Evolutionary conservation across 1,140 invertebrate genomes (phyloP).

Genomic region (Acromyrmex charruanus): DNA sequence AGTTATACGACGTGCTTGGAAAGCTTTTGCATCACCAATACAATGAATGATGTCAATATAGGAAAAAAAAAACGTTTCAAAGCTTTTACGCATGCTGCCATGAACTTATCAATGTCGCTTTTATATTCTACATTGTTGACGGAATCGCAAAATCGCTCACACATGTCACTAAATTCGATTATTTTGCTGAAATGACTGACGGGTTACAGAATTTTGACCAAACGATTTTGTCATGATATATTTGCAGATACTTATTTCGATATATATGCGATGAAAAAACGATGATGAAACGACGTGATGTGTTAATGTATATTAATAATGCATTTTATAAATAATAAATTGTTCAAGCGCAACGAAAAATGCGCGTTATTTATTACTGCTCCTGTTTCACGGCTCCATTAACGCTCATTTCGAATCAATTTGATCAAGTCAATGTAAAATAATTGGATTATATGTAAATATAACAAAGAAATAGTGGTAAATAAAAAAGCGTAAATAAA

Average conservation of each 20-base stretch:
- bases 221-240: conserved; percentile 32
- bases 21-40: conserved; percentile 64
- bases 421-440: conserved; percentile 25
- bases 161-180: conserved; percentile 55
- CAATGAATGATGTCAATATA: conserved; percentile 73
- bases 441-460: not conserved
- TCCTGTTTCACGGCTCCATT: conserved; percentile 4
- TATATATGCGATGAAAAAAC: conserved; percentile 32
- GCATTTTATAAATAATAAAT: conserved; percentile 42
- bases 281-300: conserved; percentile 14
- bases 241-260: conserved; percentile 41
- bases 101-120: conserved; percentile 62
- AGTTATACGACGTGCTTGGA: conserved; percentile 67
- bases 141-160: conserved; percentile 55
- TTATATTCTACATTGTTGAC: conserved; percentile 56
- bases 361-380: conserved; percentile 23
- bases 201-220: conserved; percentile 28
- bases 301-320: conserved; percentile 47
- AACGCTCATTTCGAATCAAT: conserved; percentile 18
- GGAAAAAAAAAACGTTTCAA: conserved; percentile 60
- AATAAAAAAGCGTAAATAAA: no score
- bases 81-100: conserved; percentile 63
- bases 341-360: conserved; percentile 30
- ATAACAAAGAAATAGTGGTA: not conserved
- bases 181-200: conserved; percentile 36